Percentiles rank a stretch among this genome's conserved stretches.
phyloP scores from a whole-genome alignment of 1,140 invertebrate species.

The Hormaphis cornu region DNA sequence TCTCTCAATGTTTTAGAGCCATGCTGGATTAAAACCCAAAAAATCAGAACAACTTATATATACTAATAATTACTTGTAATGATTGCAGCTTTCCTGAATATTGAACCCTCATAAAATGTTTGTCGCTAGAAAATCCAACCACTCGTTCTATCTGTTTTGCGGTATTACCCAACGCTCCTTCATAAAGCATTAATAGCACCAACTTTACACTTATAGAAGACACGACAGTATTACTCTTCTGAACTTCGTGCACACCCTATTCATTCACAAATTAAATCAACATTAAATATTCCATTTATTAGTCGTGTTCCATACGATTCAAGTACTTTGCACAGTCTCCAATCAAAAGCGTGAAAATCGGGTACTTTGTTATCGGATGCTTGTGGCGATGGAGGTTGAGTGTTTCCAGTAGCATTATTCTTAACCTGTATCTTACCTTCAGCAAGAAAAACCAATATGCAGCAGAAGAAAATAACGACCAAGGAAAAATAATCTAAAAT shows the following conservation, averaged over 20 bases:
- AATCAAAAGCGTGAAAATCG: constrained; percentile 50
- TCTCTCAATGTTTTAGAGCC: too few relatives aligned
- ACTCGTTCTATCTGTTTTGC: constrained; percentile 50
- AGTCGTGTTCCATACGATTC: background rate
- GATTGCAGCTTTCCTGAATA: constrained; percentile 42
- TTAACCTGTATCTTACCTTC: background rate
- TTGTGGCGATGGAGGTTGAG: background rate
- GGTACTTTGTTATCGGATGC: background rate
- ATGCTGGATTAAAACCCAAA: too few relatives aligned
- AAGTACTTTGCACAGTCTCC: constrained; percentile 49
- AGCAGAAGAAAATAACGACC: background rate
- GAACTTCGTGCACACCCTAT: constrained; percentile 39
- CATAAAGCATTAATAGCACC: constrained; percentile 59
- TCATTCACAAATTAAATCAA: constrained; percentile 8
- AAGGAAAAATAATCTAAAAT: constrained; percentile 1
- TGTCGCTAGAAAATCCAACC: background rate
- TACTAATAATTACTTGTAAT: constrained; percentile 41
- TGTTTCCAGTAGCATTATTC: background rate
- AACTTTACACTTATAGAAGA: constrained; percentile 72
- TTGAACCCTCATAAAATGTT: constrained; percentile 40
- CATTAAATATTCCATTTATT: background rate
- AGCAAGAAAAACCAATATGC: background rate
- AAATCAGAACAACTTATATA: background rate
- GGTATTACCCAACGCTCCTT: constrained; percentile 57
- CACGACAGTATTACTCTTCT: constrained; percentile 55